Percentiles rank a stretch among this genome's conserved stretches.
These are phyloP conservation scores for Glossophaga mutica DNA, from an alignment of 2,797 vertebrate genomes.

Conservation along the genomic window DNA sequence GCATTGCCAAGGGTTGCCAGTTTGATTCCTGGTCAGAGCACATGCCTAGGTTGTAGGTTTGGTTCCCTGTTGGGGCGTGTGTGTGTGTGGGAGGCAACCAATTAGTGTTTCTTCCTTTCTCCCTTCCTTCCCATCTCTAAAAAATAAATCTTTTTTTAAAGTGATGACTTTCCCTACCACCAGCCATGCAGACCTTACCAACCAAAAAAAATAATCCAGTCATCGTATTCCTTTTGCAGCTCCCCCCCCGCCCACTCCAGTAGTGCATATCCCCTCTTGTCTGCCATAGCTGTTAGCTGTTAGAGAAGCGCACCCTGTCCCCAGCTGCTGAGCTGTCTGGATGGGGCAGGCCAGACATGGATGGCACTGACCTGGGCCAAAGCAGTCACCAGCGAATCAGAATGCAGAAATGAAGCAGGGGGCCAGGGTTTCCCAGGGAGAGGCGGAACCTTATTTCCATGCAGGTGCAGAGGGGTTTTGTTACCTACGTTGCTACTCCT, in stretches of 20 bases:
- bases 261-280: not conserved
- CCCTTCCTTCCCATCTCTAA: not conserved
- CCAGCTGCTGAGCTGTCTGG: not conserved
- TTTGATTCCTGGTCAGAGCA: not conserved
- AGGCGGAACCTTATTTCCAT: not conserved
- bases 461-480: not conserved
- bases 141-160: not conserved
- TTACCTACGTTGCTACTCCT: not conserved
- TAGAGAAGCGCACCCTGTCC: not conserved
- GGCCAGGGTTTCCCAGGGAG: not conserved
- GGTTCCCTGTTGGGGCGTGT: too few species aligned
- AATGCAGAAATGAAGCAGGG: not conserved
- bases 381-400: not conserved
- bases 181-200: not conserved
- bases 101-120: not conserved
- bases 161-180: not conserved
- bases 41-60: not conserved
- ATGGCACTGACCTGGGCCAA: not conserved
- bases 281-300: not conserved
- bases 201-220: not conserved
- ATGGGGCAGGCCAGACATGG: not conserved
- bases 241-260: too few species aligned
- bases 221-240: not conserved
- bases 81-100: not conserved
- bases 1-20: not conserved